Conservation (phyloP, 2,888 invertebrate genomes). For the Sesamia inferens region DNA sequence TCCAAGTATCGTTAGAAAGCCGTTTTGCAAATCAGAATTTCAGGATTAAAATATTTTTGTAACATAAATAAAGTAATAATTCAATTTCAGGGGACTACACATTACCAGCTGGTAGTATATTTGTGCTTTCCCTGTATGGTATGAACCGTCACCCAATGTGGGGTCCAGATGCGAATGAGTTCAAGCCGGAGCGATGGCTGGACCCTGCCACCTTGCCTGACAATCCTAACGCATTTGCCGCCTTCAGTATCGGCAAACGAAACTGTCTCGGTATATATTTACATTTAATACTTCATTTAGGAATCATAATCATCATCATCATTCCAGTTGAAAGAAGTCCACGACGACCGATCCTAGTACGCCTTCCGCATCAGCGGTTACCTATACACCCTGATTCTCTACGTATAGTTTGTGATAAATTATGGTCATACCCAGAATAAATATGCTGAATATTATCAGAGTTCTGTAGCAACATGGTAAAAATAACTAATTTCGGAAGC, state of each 20-base stretch:
- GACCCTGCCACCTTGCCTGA: constrained; percentile 68
- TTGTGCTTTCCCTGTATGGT: constrained; percentile 68
- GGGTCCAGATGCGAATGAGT: constrained; percentile 74
- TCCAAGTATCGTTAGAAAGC: neutral
- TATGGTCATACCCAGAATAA: no score
- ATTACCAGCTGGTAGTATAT: constrained; percentile 68
- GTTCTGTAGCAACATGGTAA: no score
- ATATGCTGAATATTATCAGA: no score
- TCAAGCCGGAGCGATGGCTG: constrained; percentile 77
- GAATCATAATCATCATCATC: no score
- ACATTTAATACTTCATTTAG: no score
- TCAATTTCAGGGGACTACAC: constrained; percentile 29
- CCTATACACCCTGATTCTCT: no score
- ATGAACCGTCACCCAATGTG: constrained; percentile 74
- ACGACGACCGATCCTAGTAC: no score
- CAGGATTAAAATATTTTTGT: neutral
- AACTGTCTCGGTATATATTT: constrained; percentile 21
- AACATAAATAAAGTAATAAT: neutral
- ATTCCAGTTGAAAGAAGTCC: no score
- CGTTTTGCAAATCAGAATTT: neutral
- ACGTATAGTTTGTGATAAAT: no score
- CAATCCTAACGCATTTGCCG: constrained; percentile 69
- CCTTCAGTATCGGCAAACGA: constrained; percentile 67
- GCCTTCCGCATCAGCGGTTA: no score
- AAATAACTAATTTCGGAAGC: no score